A percentile compares a stretch with the other conserved stretches of the same genome.
Conservation (phyloP, 1,140 invertebrate genomes). For the Aphelenchoides besseyi region DNA sequence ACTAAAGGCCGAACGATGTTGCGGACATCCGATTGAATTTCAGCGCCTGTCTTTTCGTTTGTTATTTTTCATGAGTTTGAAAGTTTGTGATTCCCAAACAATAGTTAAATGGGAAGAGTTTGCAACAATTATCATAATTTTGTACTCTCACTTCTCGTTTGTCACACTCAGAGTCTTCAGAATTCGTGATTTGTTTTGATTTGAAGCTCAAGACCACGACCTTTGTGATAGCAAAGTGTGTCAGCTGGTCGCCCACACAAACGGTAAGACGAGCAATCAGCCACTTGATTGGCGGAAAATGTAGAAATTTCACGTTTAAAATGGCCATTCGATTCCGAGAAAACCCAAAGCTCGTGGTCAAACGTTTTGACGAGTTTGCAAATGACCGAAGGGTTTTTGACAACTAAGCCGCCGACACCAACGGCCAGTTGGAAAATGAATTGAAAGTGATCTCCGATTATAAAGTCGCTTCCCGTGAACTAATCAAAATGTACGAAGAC, state of each 20-base stretch:
- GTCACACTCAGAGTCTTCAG: background rate
- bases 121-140: too few species aligned
- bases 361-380: background rate
- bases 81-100: too few species aligned
- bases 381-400: background rate
- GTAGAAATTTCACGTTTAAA: background rate
- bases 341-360: background rate
- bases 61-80: background rate
- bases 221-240: background rate
- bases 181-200: background rate
- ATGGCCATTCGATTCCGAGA: background rate
- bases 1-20: background rate
- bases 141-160: background rate
- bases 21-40: conserved; percentile 1
- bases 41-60: background rate
- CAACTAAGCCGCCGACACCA: background rate
- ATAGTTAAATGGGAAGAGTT: too few species aligned
- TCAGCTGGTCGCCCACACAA: background rate
- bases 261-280: background rate
- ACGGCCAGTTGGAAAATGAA: background rate
- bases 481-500: too few species aligned
- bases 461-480: too few species aligned
- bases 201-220: background rate
- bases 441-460: too few species aligned
- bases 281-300: background rate